A percentile compares a stretch with the other conserved stretches of the same genome.
Conservation (phyloP, 2,888 invertebrate genomes). For the Drosophila robusta region DNA sequence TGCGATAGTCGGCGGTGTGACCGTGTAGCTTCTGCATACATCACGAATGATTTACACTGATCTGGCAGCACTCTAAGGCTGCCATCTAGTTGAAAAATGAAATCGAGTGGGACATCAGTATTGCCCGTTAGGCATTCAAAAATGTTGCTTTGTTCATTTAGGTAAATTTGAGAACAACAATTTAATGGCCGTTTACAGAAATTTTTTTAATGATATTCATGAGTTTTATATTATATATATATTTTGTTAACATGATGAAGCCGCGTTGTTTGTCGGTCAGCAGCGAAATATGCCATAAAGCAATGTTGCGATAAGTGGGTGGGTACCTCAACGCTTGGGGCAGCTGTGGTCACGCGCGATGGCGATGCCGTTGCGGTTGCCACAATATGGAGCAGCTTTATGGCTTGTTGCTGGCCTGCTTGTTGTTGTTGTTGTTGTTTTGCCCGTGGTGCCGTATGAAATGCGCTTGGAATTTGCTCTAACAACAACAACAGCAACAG, state of each 20-base stretch:
- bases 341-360: constrained; percentile 71
- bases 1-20: constrained; percentile 11
- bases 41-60: background rate
- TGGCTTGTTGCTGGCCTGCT: constrained; percentile 38
- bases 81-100: constrained; percentile 7
- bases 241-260: constrained; percentile 51
- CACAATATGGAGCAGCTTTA: constrained; percentile 73
- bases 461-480: constrained; percentile 78
- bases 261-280: constrained; percentile 35
- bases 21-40: background rate
- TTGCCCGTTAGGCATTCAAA: constrained; percentile 32
- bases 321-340: constrained; percentile 59
- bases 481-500: constrained; percentile 55
- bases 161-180: constrained; percentile 35
- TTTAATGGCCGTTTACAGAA: constrained; percentile 36
- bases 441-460: constrained; percentile 74
- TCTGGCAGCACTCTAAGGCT: constrained; percentile 13
- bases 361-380: constrained; percentile 26
- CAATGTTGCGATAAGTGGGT: constrained; percentile 59
- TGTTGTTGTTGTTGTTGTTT: constrained; percentile 39
- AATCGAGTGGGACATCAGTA: background rate
- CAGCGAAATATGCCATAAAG: constrained; percentile 49
- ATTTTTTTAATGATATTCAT: constrained; percentile 72
- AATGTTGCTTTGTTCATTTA: constrained; percentile 8
- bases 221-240: constrained; percentile 60